Evolutionary conservation across 2,113 vertebrate genomes (phyloP), one percentile per base, ranked within the genome.

Genomic region (Mesitornis unicolor): DNA sequence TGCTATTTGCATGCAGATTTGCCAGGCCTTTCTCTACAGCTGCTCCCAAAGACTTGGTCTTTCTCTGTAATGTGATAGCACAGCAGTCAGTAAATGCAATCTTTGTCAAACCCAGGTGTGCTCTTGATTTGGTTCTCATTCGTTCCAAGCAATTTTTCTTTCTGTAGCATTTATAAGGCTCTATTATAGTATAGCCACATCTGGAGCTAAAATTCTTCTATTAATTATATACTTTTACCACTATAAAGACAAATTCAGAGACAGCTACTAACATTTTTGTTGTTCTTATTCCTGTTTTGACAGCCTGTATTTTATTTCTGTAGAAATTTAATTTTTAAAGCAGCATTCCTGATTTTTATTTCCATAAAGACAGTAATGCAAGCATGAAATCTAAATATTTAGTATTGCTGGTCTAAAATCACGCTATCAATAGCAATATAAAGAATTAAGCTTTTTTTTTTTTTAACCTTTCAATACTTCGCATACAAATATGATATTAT

Each of bases 1-100:
- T 99, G 99, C 99, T 99, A 99, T 99, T 99, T 99, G 99, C 99
- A 99, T 99, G 99, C 99, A 99, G 99, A 99, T 99, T 99, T 99
- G 97, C 98, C 97, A 98, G 98, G 98, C 98, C 99, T 98, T 97
- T 99, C 98, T 98, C 98, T 98, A 98, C 98, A 98, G 98, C 98
- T 99, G 98, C 98, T 98, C 98, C 98, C 98, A 90, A 98, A 98
- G 98, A 98, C 98, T 98, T 98, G 98, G 99, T 98, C 98, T 98
- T 98, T 99, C 98, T 98, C 98, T 98, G 99, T 99, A 99, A 99
- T 98, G 98, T 98, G 99, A 99, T 99, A 98, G 99, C 99, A 98
- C 99, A 99, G 99, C 99, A 98, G 99, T 99, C 99, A 99, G 99
- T 99, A 99, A 99, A 99, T 99, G 99, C 99, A 99, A 99, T 99